Evolutionary conservation across 2,888 invertebrate genomes (phyloP), one percentile per base, ranked within the genome.

Genomic region (Drosophila incognita): DNA sequence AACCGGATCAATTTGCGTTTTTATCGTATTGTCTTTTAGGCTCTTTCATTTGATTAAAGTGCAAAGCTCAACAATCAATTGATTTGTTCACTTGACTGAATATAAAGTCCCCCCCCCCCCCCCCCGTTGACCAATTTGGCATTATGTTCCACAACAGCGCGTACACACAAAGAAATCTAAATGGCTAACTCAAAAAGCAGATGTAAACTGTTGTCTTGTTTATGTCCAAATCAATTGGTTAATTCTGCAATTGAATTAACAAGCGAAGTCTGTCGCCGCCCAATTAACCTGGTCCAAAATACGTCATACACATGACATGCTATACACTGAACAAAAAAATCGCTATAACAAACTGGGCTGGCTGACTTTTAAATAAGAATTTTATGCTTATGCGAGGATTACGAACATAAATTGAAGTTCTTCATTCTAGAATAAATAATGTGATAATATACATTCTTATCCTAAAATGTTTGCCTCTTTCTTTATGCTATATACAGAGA

Each of bases 131-230:
- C 15, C 46, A 46, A 46, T 13, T 65, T 74, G 75, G 63, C 63
- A 63, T 69, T 49, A 46, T 60, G 79, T 88, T 86, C 71, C 83
- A 66, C 82, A 63, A 79, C 77, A 74, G 42, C 75, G 85, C 77
- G 63, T 69, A 18, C 56, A 24, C 10, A 57, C 18, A 66, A 77
- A 77, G 46, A 48, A 66, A 72, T 64, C 61, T 24, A 57, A 67
- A 67, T 66, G 66, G 62, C 29, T 21, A 11, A 46, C 11, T n/a
- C 24, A 42, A 67, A 46, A 54, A 56, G 29, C 27, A 52, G n/a
- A 52, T 53, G 48, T 48, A 21, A 24, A 5, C 27, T 21, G 1
- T 29, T 56, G 40, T 36, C 35, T 46, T 54, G 42, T 60, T 73
- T 69, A 51, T 42, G 36, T 1, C 49, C 11, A 40, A 71, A 71